phyloP scores from a whole-genome alignment of 2,888 invertebrate genomes.

The Agonopterix arenella region DNA sequence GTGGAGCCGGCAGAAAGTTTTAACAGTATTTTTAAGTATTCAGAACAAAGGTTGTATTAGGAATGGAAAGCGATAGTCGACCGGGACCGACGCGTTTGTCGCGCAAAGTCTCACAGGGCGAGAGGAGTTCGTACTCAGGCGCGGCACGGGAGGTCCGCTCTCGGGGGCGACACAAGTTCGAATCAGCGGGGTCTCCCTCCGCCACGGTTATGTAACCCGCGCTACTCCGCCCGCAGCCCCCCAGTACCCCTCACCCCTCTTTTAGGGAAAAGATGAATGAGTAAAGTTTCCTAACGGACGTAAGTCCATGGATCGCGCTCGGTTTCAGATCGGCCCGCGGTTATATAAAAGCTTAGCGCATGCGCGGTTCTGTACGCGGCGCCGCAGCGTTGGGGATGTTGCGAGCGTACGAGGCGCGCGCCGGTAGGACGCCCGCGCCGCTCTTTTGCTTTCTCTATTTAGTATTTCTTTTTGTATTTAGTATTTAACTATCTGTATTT shows the following conservation, averaged over 20 bases:
- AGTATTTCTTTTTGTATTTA: no score
- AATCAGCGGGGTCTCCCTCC: constrained; percentile 45
- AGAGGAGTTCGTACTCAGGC: constrained; percentile 6
- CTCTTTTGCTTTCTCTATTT: not conserved
- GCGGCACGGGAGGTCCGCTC: constrained; percentile 33
- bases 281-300: constrained; percentile 70
- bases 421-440: constrained; percentile 31
- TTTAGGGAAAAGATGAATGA: constrained; percentile 74
- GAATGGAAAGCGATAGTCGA: constrained; percentile 4
- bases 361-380: constrained; percentile 39
- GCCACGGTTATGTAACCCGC: constrained; percentile 56
- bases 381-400: constrained; percentile 14
- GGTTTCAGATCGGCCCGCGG: constrained; percentile 49
- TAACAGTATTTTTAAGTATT: constrained; percentile 22
- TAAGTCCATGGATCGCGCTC: constrained; percentile 60
- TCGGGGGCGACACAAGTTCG: constrained; percentile 42
- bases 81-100: constrained; percentile 1
- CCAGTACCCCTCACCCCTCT: constrained; percentile 54
- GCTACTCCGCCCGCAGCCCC: constrained; percentile 56
- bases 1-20: constrained; percentile 24
- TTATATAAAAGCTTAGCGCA: constrained; percentile 59
- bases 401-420: constrained; percentile 8
- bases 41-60: constrained; percentile 17
- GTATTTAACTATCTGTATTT: no score
- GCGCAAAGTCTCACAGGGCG: constrained; percentile 1